Base-by-base conservation (phyloP, 2,113 vertebrate species). In the Salvelinus namaycush region DNA sequence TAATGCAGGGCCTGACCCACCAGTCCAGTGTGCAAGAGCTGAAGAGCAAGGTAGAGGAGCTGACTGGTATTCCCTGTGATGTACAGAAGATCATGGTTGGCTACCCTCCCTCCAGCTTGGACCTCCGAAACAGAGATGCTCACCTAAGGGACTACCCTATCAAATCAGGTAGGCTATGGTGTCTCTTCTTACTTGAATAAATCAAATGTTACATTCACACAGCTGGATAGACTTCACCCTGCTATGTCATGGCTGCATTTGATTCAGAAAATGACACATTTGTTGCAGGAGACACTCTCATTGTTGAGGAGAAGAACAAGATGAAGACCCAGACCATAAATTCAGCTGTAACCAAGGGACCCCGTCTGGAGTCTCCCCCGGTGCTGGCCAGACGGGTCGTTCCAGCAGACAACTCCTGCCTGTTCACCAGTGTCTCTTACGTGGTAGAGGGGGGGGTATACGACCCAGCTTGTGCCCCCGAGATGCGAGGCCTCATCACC, bases 371-470 rank as follows among this genome's bases (percentile, higher is more conserved):
- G n/a, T 70, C 86, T 0, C 76, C 84, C 5, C 96, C 97, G 0
- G 86, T 91, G 48, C 93, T 99, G 60, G 87, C 90, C 2, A 93
- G 97, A 14, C 93, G 93, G 0, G 92, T 94, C 0, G 98, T 99
- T 12, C 98, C 98, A 0, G 98, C 98, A 0, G 98, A 99, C 89
- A 99, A 99, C 84, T 99, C 98, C 0, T 99, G 98, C 83, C 95
- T 99, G 76, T 99, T 99, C 90, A 99, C 97, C 84, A 99, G 98
- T n/a, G 92, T 99, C 13, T 93, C 89, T 88, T 99, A 97, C 18
- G 97, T 97, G 72, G 95, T 97, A 70, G 98, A 99, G 87, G 97
- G 98, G 0, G 97, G 97, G 0, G 91, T 98, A 34, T 94, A 96
- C 6, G 96, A 99, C 76, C 95, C 96, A 0, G 91, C 91, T 0